phyloP scores from a whole-genome alignment of 92 coral and sea anemone genomes.

The Bergia sp. region DNA sequence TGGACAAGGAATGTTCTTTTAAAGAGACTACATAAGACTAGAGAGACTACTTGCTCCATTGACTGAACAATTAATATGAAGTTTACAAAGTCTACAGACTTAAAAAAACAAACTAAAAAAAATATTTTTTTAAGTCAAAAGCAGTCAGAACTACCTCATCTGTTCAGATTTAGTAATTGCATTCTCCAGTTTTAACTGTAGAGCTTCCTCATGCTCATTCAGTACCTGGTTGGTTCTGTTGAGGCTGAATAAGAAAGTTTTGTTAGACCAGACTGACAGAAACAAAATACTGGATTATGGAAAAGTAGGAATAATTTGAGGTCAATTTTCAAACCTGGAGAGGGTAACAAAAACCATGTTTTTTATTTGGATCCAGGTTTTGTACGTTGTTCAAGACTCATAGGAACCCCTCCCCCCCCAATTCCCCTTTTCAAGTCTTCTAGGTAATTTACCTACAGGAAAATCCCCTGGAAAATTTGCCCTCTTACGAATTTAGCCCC shows the following conservation, averaged over 20 bases:
- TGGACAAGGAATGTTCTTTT: no score
- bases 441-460: no score
- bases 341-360: background rate
- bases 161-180: constrained; percentile 60
- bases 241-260: constrained; percentile 55
- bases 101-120: background rate
- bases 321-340: background rate
- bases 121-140: no score
- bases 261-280: background rate
- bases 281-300: background rate
- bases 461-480: no score
- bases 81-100: background rate
- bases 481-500: no score
- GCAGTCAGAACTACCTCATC: constrained; percentile 43
- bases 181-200: constrained; percentile 71
- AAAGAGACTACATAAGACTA: no score
- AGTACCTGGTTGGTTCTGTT: constrained; percentile 81
- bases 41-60: no score
- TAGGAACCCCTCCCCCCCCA: no score
- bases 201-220: constrained; percentile 88
- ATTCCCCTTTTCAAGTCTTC: no score
- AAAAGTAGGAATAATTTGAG: no score
- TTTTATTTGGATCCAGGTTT: no score
- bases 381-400: no score
- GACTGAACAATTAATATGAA: background rate